Evolutionary conservation across 2,797 vertebrate genomes (phyloP).

Genomic region (Ispidina lecontei): DNA sequence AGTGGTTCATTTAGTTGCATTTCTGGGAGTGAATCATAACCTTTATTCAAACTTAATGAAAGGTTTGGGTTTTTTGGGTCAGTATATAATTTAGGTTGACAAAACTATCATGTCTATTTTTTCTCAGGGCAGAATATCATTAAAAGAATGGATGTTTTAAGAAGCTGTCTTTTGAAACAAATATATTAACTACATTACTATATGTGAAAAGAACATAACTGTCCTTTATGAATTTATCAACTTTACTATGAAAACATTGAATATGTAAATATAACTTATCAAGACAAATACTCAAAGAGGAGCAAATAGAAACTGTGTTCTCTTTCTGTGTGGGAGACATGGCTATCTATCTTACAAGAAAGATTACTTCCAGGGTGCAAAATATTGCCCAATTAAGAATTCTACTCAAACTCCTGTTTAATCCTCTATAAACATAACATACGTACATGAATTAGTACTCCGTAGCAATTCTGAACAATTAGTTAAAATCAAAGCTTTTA

Average conservation of each 20-base stretch:
- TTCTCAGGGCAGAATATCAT: neutral
- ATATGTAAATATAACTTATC: neutral
- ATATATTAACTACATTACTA: neutral
- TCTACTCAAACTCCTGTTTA: neutral
- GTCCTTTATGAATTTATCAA: neutral
- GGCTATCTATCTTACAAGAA: neutral
- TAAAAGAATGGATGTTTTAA: neutral
- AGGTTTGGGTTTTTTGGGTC: neutral
- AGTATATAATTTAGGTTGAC: neutral
- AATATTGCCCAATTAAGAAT: constrained; percentile 1
- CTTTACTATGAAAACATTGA: neutral
- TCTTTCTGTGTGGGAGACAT: neutral
- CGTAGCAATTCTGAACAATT: neutral
- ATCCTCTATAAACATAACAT: neutral
- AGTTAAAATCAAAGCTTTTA: constrained; percentile 19
- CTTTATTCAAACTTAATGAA: neutral
- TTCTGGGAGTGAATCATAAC: neutral
- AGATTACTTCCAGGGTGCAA: neutral
- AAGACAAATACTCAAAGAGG: neutral
- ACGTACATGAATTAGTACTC: neutral
- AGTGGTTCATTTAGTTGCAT: neutral
- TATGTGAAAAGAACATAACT: neutral
- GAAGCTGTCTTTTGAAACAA: neutral
- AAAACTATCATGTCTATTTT: neutral
- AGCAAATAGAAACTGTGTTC: neutral